These are phyloP conservation scores for Kryptopterus vitreolus DNA, from an alignment of 2,797 vertebrate species.

Conservation along the genomic window DNA sequence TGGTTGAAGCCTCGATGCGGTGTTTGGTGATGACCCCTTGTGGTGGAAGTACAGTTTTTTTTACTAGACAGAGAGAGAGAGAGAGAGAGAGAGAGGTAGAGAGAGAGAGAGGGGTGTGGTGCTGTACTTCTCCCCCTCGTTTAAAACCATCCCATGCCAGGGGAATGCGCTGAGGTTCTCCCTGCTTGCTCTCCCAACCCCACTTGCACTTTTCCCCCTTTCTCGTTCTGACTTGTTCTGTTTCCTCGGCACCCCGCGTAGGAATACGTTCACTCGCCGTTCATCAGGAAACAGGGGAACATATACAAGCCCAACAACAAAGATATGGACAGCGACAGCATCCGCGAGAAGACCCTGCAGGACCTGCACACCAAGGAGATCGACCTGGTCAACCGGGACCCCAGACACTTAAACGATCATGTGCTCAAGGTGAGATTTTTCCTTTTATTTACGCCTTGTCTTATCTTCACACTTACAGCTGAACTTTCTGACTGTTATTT, in stretches of 20 bases:
- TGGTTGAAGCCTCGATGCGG: not conserved
- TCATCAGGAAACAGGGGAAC: constrained; percentile 95
- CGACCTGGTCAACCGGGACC: constrained; percentile 94
- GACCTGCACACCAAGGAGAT: constrained; percentile 97
- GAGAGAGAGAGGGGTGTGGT: constrained; percentile 79
- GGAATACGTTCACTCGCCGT: constrained; percentile 89
- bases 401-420: constrained; percentile 91
- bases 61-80: not conserved
- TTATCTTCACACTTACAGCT: not conserved
- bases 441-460: no score
- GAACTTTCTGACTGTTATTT: no score
- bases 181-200: constrained; percentile 48
- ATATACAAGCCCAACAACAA: constrained; percentile 99
- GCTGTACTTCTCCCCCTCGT: constrained; percentile 60
- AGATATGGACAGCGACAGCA: constrained; percentile 90
- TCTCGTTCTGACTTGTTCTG: constrained; percentile 23
- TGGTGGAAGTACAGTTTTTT: constrained; percentile 63
- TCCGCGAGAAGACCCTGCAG: constrained; percentile 85
- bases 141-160: constrained; percentile 80
- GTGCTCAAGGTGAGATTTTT: constrained; percentile 89
- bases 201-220: constrained; percentile 25
- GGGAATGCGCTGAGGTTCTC: constrained; percentile 65
- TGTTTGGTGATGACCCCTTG: constrained; percentile 76
- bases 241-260: constrained; percentile 61
- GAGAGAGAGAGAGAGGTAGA: constrained; percentile 10